Conservation (phyloP, 2,888 invertebrate genomes). For the Oxytorus armatus region DNA sequence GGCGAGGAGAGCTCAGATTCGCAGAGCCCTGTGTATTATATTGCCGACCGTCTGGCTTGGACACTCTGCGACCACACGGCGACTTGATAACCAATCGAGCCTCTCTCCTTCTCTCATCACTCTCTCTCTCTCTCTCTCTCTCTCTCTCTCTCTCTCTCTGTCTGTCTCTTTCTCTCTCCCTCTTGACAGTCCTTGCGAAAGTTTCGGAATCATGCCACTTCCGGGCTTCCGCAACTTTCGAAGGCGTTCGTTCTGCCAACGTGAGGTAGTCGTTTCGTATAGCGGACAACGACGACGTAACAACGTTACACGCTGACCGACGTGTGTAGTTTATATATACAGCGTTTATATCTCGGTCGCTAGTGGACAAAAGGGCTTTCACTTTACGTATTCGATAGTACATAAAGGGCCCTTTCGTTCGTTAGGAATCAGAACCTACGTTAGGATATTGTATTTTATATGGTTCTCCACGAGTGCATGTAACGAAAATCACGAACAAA, state of each 20-base stretch:
- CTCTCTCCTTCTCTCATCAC: constrained; percentile 14
- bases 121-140: constrained; percentile 24
- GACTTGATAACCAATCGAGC: constrained; percentile 39
- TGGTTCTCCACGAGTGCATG: not conserved
- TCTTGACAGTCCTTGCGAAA: constrained; percentile 73
- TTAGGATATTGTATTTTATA: not conserved
- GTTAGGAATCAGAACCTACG: not conserved
- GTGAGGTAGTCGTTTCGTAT: constrained; percentile 39
- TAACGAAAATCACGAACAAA: not conserved
- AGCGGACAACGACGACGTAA: constrained; percentile 71
- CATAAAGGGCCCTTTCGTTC: not conserved
- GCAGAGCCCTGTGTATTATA: constrained; percentile 40
- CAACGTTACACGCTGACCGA: constrained; percentile 36
- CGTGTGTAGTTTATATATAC: constrained; percentile 1
- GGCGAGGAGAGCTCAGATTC: constrained; percentile 37
- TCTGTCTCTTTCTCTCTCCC: constrained; percentile 21
- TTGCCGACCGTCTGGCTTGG: constrained; percentile 54
- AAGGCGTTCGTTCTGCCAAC: constrained; percentile 65
- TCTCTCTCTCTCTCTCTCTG: constrained; percentile 17
- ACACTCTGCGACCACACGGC: constrained; percentile 35
- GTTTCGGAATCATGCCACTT: constrained; percentile 73
- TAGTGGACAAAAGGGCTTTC: not conserved
- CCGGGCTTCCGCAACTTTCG: constrained; percentile 76
- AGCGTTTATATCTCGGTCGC: not conserved
- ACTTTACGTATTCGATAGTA: not conserved